Base-by-base conservation (phyloP, 1,140 invertebrate species). In the Propsilocerus akamusi region DNA sequence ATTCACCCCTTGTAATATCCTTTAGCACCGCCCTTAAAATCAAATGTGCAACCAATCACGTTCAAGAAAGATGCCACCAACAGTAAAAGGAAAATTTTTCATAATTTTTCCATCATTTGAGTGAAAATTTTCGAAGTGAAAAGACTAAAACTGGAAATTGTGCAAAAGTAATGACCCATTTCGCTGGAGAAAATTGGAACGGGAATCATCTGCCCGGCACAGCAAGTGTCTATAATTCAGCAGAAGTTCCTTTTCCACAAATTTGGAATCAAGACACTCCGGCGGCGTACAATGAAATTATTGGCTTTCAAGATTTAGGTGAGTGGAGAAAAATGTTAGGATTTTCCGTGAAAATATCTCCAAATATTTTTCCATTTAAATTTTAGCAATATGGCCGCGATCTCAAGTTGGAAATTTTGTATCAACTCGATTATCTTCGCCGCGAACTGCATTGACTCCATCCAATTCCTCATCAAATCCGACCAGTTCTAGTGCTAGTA, bases 321-420 rank as follows among this genome's bases (percentile, higher is more conserved):
- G n/a, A n/a, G n/a, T n/a, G n/a, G n/a, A n/a, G n/a, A n/a, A n/a
- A n/a, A n/a, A n/a, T n/a, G n/a, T n/a, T n/a, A n/a, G n/a, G n/a
- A n/a, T n/a, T n/a, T n/a, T n/a, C n/a, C n/a, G n/a, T n/a, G n/a
- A n/a, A n/a, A n/a, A n/a, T n/a, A n/a, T n/a, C n/a, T n/a, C n/a
- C n/a, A n/a, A n/a, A n/a, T n/a, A n/a, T n/a, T n/a, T n/a, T n/a
- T n/a, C n/a, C n/a, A n/a, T n/a, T n/a, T n/a, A n/a, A n/a, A 53
- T 46, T 60, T 7, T 62, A 70, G 71, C 69, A 51, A 47, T 66
- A 12, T 65, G 62, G 69, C 55, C 70, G 57, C 57, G 63, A 5
- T 58, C 60, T 3, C 63, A 65, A 32, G 61, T 65, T 1, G 51
- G 54, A 22, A 55, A 30, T 47, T 47, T 65, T 10, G 63, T 64